phyloP scores from a whole-genome alignment of 2,888 invertebrate species.

The Belgica antarctica region DNA sequence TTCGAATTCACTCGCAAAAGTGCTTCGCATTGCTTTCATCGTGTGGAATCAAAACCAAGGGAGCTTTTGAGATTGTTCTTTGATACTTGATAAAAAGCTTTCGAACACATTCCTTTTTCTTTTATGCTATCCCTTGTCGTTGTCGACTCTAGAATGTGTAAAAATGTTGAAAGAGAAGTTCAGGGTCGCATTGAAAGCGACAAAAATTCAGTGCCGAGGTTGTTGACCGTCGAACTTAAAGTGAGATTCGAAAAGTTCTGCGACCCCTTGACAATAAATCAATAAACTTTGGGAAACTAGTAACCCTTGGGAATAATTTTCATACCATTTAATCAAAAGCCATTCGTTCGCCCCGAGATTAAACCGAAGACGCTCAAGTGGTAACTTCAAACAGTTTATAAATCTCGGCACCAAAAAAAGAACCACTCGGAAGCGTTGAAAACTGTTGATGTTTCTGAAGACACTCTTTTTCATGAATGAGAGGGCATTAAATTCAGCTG shows the following conservation, averaged over 20 bases:
- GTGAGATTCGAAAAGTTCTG: too few relatives aligned
- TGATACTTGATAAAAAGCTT: conserved; percentile 7
- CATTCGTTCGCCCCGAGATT: too few relatives aligned
- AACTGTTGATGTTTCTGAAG: neutral
- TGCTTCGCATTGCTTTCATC: neutral
- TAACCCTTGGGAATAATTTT: too few relatives aligned
- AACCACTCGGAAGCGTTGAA: neutral
- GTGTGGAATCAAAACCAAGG: neutral
- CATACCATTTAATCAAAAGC: too few relatives aligned
- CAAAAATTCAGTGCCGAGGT: too few relatives aligned
- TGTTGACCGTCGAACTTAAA: too few relatives aligned
- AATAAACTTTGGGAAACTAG: too few relatives aligned
- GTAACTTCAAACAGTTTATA: neutral
- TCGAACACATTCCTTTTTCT: neutral
- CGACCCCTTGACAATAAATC: too few relatives aligned
- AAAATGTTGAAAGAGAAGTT: too few relatives aligned
- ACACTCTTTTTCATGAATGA: conserved; percentile 1
- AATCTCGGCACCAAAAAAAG: neutral
- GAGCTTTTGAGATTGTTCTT: neutral
- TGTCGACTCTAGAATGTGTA: too few relatives aligned
- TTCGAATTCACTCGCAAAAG: conserved; percentile 7
- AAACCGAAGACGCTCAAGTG: too few relatives aligned
- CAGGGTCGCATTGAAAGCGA: too few relatives aligned
- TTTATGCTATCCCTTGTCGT: neutral
- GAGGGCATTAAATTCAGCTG: conserved; percentile 7